Conservation (phyloP, 2,797 vertebrate species). For the Eulemur mongoz region DNA sequence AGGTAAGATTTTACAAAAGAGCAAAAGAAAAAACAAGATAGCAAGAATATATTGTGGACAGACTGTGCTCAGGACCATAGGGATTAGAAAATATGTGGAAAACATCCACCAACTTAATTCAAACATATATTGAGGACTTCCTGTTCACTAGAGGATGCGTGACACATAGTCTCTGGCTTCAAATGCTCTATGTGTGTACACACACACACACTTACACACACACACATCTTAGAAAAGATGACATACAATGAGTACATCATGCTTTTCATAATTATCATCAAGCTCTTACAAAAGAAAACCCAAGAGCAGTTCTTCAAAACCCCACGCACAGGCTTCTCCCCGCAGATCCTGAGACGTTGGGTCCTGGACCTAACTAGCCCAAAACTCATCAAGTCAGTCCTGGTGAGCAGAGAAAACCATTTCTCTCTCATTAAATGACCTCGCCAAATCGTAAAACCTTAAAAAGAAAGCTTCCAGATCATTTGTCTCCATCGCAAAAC, state of each 20-base stretch:
- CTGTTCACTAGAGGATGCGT: background rate
- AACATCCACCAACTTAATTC: background rate
- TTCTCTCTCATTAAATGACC: background rate
- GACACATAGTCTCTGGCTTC: background rate
- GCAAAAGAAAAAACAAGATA: background rate
- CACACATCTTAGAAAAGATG: background rate
- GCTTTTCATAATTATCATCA: background rate
- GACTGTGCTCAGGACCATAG: background rate
- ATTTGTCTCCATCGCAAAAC: slow-evolving; percentile 65
- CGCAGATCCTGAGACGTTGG: background rate
- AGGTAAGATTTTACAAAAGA: background rate
- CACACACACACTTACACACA: no score
- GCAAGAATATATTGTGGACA: background rate
- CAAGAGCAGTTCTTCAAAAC: background rate
- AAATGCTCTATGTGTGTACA: background rate
- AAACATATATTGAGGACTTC: background rate
- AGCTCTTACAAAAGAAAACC: background rate
- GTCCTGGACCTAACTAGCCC: background rate
- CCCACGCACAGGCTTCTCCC: background rate
- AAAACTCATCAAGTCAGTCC: background rate
- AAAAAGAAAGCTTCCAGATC: slow-evolving; percentile 56
- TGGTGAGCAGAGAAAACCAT: background rate
- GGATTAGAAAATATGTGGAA: background rate
- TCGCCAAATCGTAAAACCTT: slow-evolving; percentile 1
- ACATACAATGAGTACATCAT: background rate